Base-by-base conservation (phyloP, 2,113 vertebrate genomes). In the Platycercus adscitus region DNA sequence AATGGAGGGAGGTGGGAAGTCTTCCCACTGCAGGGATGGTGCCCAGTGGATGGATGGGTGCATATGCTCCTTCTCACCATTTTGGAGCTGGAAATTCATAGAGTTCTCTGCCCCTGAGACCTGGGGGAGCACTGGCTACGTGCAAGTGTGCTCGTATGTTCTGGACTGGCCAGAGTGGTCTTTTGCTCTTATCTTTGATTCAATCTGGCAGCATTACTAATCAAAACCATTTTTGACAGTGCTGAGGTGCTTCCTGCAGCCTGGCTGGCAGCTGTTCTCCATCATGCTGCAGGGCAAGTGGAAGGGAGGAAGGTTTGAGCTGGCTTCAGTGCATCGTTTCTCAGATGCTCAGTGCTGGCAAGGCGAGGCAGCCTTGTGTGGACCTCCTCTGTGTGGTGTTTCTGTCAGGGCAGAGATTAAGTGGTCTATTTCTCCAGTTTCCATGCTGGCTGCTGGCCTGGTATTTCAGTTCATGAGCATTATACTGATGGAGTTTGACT, bases 391-490 rank as follows among this genome's bases (percentile, higher is more conserved):
- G 31, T 49, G 46, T 80, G 69, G 69, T 14, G 13, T 92, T 86
- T 81, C 50, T 89, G 81, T 70, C 18, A 43, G 90, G 43, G 52
- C 73, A 78, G 49, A 92, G 77, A 60, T 85, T 78, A 92, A 89
- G 66, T 69, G 65, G 50, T 60, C 50, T 73, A 7, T 95, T 96
- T 78, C 92, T 95, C 43, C 55, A 46, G 64, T 95, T 96, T 91
- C 91, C 46, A 13, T 73, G 43, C 85, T 97, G 96, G 88, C 85
- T 91, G 71, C 82, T 78, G 75, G 79, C 91, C 85, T 93, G 64
- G 79, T 86, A 91, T 19, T 86, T 77, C 60, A 17, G 63, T 85
- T 90, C 76, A 58, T 65, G 29, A 91, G 17, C 50, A 47, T 94
- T 77, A 68, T 50, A 47, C 43, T 68, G 39, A 39, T 4, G 49